A percentile compares a stretch with the other conserved stretches of the same genome.
phyloP scores from a whole-genome alignment of 1,140 invertebrate genomes.

The Trialeurodes vaporariorum region DNA sequence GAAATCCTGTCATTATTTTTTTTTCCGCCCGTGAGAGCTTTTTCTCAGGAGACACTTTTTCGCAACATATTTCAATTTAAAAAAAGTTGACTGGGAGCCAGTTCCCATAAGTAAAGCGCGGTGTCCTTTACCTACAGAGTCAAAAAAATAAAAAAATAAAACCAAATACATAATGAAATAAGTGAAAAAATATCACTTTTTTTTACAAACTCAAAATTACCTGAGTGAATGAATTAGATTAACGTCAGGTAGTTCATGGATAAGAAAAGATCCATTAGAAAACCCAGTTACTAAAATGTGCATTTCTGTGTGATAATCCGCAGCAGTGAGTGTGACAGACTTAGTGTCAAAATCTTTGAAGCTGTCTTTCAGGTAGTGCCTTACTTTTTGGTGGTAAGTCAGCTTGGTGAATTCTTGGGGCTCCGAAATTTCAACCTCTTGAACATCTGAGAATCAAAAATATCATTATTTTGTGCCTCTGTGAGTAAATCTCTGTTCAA shows the following conservation, averaged over 20 bases:
- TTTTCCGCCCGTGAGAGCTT: no score
- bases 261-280: constrained; percentile 67
- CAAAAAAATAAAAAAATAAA: no score
- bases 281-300: constrained; percentile 74
- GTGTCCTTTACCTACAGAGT: no score
- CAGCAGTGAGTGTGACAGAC: constrained; percentile 54
- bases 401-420: constrained; percentile 40
- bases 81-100: no score
- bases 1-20: no score
- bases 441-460: constrained; percentile 14
- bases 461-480: no score
- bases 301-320: constrained; percentile 62
- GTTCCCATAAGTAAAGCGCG: no score
- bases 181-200: no score
- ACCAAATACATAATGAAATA: no score
- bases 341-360: constrained; percentile 43
- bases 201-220: constrained; percentile 36
- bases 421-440: constrained; percentile 15
- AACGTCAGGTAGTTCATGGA: constrained; percentile 87
- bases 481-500: no score
- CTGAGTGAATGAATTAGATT: constrained; percentile 81
- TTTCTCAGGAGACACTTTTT: no score
- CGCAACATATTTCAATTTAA: no score
- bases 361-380: constrained; percentile 59
- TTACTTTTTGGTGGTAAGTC: constrained; percentile 50